phyloP scores from a whole-genome alignment of 1,140 invertebrate genomes.

The Papilio glaucus region DNA sequence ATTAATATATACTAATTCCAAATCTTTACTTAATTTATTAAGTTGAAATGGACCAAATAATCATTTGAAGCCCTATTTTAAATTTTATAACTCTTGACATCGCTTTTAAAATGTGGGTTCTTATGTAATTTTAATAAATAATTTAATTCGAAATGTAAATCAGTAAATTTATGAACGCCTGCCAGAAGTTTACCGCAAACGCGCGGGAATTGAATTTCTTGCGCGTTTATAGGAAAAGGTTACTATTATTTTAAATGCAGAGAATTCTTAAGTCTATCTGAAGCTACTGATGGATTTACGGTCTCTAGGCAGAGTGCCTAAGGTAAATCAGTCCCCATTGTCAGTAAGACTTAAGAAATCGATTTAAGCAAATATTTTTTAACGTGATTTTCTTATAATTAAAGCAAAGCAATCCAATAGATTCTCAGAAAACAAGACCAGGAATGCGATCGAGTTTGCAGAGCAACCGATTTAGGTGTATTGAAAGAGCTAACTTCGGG shows the following conservation, averaged over 20 bases:
- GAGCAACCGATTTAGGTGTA: slow-evolving; percentile 11
- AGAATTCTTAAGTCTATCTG: no score
- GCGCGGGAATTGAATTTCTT: not conserved
- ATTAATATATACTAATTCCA: no score
- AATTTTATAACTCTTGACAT: no score
- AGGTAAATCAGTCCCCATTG: no score
- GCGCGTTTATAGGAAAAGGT: not conserved
- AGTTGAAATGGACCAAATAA: no score
- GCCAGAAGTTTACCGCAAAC: not conserved
- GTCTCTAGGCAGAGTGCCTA: no score
- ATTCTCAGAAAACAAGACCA: not conserved
- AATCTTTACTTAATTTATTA: no score
- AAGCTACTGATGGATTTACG: no score
- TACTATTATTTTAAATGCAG: no score
- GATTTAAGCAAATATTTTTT: not conserved
- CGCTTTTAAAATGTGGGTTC: no score
- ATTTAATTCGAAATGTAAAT: not conserved
- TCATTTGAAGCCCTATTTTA: no score
- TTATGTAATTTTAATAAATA: not conserved
- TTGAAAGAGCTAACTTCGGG: not conserved
- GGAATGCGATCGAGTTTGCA: slow-evolving; percentile 8
- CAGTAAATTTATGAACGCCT: not conserved
- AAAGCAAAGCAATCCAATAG: not conserved
- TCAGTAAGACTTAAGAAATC: not conserved
- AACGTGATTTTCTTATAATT: not conserved